These are phyloP conservation scores for Epirrita christyi DNA, from an alignment of 2,888 invertebrate species.

Conservation along the genomic window DNA sequence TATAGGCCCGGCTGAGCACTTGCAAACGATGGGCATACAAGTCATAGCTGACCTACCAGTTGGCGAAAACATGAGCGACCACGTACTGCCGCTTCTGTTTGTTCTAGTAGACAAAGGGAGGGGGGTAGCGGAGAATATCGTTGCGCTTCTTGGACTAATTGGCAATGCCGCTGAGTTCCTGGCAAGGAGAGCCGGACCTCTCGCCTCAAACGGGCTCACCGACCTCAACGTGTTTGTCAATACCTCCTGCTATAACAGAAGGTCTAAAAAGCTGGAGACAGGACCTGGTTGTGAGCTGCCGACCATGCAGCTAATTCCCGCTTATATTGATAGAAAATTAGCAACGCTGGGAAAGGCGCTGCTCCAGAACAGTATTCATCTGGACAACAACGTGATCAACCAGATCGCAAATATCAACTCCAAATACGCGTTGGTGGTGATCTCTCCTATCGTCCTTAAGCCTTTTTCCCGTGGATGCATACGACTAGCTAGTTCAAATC, in stretches of 20 bases:
- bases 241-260: constrained; percentile 58
- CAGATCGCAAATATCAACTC: constrained; percentile 50
- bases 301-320: constrained; percentile 53
- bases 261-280: constrained; percentile 40
- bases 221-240: constrained; percentile 58
- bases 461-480: constrained; percentile 58
- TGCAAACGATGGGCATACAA: constrained; percentile 27
- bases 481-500: constrained; percentile 53
- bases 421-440: constrained; percentile 45
- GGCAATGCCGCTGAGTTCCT: constrained; percentile 43
- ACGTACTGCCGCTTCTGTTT: constrained; percentile 51
- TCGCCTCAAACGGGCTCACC: constrained; percentile 59
- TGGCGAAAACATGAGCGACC: constrained; percentile 61
- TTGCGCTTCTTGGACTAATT: neutral
- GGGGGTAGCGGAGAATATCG: constrained; percentile 23
- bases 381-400: constrained; percentile 43
- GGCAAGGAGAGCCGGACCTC: constrained; percentile 43
- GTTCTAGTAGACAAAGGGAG: constrained; percentile 46
- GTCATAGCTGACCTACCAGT: constrained; percentile 53
- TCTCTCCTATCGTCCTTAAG: constrained; percentile 52
- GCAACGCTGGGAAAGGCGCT: constrained; percentile 31
- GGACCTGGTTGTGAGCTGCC: constrained; percentile 56
- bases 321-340: constrained; percentile 49
- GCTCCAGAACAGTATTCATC: constrained; percentile 36
- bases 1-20: constrained; percentile 57